A percentile compares a stretch with the other conserved stretches of the same genome.
These are phyloP conservation scores for Coryphaenoides rupestris DNA, from an alignment of 2,113 vertebrate species.

Conservation along the genomic window DNA sequence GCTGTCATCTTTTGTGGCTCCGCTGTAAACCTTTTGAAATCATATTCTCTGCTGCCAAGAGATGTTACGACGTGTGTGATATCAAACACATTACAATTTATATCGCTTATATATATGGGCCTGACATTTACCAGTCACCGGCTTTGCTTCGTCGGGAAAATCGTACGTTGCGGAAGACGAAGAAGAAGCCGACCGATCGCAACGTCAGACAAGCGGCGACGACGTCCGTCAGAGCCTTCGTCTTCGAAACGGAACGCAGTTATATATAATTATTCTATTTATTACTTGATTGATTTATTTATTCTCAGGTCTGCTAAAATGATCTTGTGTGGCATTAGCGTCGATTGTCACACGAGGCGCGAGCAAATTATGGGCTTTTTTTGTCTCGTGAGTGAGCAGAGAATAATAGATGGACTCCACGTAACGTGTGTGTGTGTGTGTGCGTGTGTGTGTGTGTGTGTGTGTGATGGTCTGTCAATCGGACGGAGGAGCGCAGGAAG, in stretches of 20 bases:
- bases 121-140: slow-evolving; percentile 51
- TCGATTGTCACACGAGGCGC: slow-evolving; percentile 24
- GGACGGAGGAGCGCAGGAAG: slow-evolving; percentile 49
- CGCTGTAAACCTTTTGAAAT: slow-evolving; percentile 55
- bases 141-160: slow-evolving; percentile 22
- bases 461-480: slow-evolving; percentile 44
- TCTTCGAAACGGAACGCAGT: no score
- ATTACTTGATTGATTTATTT: slow-evolving; percentile 13
- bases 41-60: slow-evolving; percentile 36
- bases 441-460: slow-evolving; percentile 26
- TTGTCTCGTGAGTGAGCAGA: slow-evolving; percentile 50
- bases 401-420: slow-evolving; percentile 49
- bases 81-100: slow-evolving; percentile 31
- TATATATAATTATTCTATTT: no score
- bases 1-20: slow-evolving; percentile 13
- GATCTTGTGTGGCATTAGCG: slow-evolving; percentile 48
- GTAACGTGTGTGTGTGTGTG: slow-evolving; percentile 43
- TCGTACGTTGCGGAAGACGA: slow-evolving; percentile 7
- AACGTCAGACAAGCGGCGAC: slow-evolving; percentile 27
- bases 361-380: slow-evolving; percentile 47
- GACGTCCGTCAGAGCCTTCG: slow-evolving; percentile 30
- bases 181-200: slow-evolving; percentile 12
- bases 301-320: slow-evolving; percentile 21
- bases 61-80: slow-evolving; percentile 27
- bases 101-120: slow-evolving; percentile 27